A percentile compares a stretch with the other conserved stretches of the same genome.
Evolutionary conservation across 1,140 invertebrate species (phyloP).

Genomic region (Leptestheria dahalacensis): DNA sequence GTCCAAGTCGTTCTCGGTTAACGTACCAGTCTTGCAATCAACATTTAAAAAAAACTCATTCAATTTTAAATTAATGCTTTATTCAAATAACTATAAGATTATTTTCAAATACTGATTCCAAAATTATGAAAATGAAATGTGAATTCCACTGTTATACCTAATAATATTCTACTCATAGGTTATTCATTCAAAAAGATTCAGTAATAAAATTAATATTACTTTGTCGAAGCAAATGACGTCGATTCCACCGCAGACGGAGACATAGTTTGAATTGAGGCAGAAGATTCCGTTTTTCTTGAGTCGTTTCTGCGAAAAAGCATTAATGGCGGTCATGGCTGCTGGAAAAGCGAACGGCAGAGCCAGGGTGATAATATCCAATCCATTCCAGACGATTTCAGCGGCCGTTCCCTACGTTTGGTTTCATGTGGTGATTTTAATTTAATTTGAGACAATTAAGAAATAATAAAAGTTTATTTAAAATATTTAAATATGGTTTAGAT

Average conservation of each 20-base stretch:
- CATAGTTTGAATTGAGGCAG: conserved; percentile 36
- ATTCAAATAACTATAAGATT: not conserved
- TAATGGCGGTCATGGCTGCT: conserved; percentile 38
- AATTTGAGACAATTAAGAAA: too few species aligned
- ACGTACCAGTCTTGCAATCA: conserved; percentile 25
- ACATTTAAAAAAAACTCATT: too few species aligned
- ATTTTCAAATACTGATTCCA: not conserved
- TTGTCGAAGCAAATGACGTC: conserved; percentile 42
- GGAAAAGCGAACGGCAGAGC: conserved; percentile 30
- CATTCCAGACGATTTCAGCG: conserved; percentile 24
- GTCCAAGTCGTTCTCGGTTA: conserved; percentile 27
- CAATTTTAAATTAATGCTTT: too few species aligned
- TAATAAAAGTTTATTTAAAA: too few species aligned
- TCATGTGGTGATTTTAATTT: not conserved
- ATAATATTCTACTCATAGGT: conserved; percentile 8
- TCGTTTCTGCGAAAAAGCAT: conserved; percentile 35
- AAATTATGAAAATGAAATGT: too few species aligned
- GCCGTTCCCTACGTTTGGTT: conserved; percentile 21
- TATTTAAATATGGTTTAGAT: too few species aligned
- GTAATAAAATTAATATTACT: conserved; percentile 23
- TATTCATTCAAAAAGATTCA: too few species aligned
- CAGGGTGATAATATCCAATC: conserved; percentile 29
- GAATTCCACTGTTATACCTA: too few species aligned
- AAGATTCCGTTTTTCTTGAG: conserved; percentile 33
- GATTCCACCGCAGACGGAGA: conserved; percentile 35